Evolutionary conservation across 2,888 invertebrate species (phyloP).

Genomic region (Salpingus planirostris): DNA sequence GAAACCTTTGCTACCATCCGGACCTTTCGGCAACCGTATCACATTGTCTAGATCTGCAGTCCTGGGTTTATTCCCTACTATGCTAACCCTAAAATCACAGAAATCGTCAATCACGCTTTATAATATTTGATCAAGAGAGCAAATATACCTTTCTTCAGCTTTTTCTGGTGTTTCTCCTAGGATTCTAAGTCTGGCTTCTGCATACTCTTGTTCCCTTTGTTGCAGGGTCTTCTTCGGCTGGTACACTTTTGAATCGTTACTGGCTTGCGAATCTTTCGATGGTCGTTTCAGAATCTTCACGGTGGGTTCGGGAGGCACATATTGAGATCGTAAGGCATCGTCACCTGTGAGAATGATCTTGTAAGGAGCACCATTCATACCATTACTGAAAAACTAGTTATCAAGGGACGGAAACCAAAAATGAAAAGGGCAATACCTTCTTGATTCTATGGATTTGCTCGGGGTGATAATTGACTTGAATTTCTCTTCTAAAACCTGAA

Average conservation of each 20-base stretch:
- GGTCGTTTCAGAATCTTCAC: constrained; percentile 78
- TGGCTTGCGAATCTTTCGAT: constrained; percentile 43
- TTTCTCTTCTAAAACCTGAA: constrained; percentile 42
- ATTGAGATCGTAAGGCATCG: constrained; percentile 71
- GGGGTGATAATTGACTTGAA: constrained; percentile 38
- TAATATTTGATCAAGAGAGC: neutral
- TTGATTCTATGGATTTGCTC: constrained; percentile 31
- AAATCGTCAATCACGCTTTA: neutral
- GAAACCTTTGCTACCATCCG: constrained; percentile 68
- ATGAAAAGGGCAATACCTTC: constrained; percentile 25
- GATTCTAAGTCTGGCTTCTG: constrained; percentile 83
- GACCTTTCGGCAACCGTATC: constrained; percentile 67
- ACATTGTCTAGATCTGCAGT: constrained; percentile 40
- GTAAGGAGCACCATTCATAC: constrained; percentile 46
- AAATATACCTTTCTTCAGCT: constrained; percentile 49
- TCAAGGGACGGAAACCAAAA: too few species aligned
- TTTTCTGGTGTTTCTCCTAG: constrained; percentile 81
- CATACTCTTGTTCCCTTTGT: constrained; percentile 90
- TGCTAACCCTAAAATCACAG: constrained; percentile 34
- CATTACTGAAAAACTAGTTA: constrained; percentile 31
- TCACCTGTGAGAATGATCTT: constrained; percentile 68
- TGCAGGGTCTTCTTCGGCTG: constrained; percentile 76
- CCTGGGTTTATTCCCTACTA: constrained; percentile 30
- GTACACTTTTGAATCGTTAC: constrained; percentile 58
- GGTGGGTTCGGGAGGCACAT: constrained; percentile 68